Evolutionary conservation across 2,888 invertebrate genomes (phyloP).

Genomic region (Chrysina gloriosa): DNA sequence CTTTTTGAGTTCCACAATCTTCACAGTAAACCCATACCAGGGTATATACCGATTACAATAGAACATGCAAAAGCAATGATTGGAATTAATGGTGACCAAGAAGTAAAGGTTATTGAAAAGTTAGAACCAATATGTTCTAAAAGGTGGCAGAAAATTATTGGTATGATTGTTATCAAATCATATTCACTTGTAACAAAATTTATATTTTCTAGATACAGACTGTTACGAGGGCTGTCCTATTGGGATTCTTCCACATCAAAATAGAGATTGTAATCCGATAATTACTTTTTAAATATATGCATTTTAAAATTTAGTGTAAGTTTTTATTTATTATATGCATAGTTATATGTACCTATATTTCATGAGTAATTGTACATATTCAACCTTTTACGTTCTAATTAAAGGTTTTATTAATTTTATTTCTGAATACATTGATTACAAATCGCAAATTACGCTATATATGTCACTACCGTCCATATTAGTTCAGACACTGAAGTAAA

Average conservation of each 20-base stretch:
- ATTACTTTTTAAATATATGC: constrained; percentile 9
- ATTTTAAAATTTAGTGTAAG: background rate
- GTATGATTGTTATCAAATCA: background rate
- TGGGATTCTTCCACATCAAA: constrained; percentile 54
- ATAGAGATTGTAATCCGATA: constrained; percentile 37
- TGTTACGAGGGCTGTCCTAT: constrained; percentile 53
- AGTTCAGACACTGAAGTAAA: too few species aligned
- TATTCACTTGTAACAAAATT: constrained; percentile 15
- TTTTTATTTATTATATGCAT: too few species aligned
- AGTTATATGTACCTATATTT: too few species aligned
- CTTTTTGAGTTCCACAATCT: background rate
- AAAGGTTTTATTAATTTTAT: too few species aligned
- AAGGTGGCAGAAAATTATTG: constrained; percentile 18
- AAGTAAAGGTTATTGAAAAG: background rate
- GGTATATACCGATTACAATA: constrained; percentile 10
- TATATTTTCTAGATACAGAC: constrained; percentile 52
- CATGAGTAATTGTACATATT: too few species aligned
- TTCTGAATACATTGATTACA: too few species aligned
- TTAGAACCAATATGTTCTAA: background rate
- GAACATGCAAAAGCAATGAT: constrained; percentile 10
- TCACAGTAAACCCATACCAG: background rate
- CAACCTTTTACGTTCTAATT: too few species aligned
- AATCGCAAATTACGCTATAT: too few species aligned
- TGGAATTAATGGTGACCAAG: background rate
- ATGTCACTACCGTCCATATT: too few species aligned